These are phyloP conservation scores for Anagrus nilaparvatae DNA, from an alignment of 1,140 invertebrate genomes.

Conservation along the genomic window DNA sequence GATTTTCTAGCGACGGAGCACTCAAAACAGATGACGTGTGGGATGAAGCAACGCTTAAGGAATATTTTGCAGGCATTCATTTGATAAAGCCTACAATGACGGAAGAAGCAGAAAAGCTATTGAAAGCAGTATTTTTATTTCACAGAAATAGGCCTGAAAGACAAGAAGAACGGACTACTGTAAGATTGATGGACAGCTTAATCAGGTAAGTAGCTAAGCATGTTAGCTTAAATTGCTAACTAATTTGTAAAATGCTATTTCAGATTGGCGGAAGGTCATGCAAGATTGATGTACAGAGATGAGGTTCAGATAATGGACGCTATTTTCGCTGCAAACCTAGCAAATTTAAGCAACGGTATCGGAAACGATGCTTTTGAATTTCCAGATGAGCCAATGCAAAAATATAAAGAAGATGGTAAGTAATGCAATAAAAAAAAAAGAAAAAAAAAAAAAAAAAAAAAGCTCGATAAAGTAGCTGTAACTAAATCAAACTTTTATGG, in stretches of 20 bases:
- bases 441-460: too few species aligned
- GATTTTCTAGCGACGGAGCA: too few species aligned
- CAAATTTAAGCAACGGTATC: slow-evolving; percentile 53
- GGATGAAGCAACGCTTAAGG: slow-evolving; percentile 55
- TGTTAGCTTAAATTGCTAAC: too few species aligned
- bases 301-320: slow-evolving; percentile 60
- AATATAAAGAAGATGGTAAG: slow-evolving; percentile 49
- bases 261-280: slow-evolving; percentile 63
- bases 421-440: too few species aligned
- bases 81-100: slow-evolving; percentile 53
- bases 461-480: too few species aligned
- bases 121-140: slow-evolving; percentile 67
- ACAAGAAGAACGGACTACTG: slow-evolving; percentile 71
- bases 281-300: slow-evolving; percentile 57
- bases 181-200: slow-evolving; percentile 77
- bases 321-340: slow-evolving; percentile 55
- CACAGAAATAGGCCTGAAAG: slow-evolving; percentile 58
- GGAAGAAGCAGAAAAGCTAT: slow-evolving; percentile 54
- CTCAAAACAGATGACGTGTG: slow-evolving; percentile 37
- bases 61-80: slow-evolving; percentile 67
- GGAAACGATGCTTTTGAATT: slow-evolving; percentile 46
- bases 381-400: slow-evolving; percentile 46
- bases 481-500: too few species aligned
- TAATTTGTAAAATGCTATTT: too few species aligned
- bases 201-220: slow-evolving; percentile 45